Conservation (phyloP, 2,113 vertebrate species). For the Ahaetulla prasina region DNA sequence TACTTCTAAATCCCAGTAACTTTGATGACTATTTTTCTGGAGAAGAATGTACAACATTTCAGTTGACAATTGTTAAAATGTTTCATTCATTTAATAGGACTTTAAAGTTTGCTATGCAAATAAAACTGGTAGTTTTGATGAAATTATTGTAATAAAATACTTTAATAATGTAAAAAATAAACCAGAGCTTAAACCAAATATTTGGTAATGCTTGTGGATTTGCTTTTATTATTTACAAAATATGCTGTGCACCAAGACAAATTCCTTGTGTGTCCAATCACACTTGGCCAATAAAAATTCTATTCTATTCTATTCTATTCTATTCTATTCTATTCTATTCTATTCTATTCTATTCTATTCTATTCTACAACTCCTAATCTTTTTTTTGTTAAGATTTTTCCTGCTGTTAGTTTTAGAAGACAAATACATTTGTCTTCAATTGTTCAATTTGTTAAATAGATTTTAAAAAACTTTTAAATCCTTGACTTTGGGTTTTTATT, state of each 20-base stretch:
- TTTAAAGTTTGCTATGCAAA: neutral
- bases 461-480: neutral
- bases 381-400: neutral
- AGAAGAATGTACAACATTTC: neutral
- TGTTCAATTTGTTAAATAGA: neutral
- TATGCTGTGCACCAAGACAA: too few species aligned
- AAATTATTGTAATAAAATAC: constrained; percentile 30
- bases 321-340: too few species aligned
- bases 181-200: constrained; percentile 19
- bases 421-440: too few species aligned
- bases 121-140: neutral
- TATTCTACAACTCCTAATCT: constrained; percentile 10
- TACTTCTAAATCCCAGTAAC: neutral
- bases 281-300: too few species aligned
- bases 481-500: neutral
- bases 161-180: constrained; percentile 39
- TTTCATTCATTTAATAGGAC: constrained; percentile 2
- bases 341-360: too few species aligned
- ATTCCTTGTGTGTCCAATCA: too few species aligned
- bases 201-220: constrained; percentile 28
- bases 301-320: too few species aligned
- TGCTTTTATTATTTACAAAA: constrained; percentile 44
- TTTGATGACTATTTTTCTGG: neutral
- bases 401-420: constrained; percentile 28
- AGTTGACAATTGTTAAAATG: neutral